phyloP scores from a whole-genome alignment of 2,888 invertebrate species.

The Parnassius smintheus region DNA sequence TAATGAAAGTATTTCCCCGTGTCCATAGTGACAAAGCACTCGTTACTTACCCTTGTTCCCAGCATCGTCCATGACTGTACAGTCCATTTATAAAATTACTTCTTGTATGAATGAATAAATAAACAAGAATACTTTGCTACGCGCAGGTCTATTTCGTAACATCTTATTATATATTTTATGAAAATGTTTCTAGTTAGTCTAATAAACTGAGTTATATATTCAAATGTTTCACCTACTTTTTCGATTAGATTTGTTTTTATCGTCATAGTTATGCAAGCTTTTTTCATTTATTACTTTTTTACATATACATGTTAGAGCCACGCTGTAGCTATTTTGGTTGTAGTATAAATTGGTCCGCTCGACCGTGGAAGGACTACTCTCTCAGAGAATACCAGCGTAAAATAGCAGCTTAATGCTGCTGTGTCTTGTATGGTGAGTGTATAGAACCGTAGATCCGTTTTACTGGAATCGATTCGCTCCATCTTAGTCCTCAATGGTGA shows the following conservation, averaged over 20 bases:
- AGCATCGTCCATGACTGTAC: neutral
- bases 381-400: no score
- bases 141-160: constrained; percentile 23
- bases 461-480: no score
- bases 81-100: constrained; percentile 59
- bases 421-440: no score
- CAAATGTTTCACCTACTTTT: constrained; percentile 6
- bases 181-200: constrained; percentile 11
- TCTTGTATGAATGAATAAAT: constrained; percentile 47
- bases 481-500: no score
- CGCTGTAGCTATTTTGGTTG: no score
- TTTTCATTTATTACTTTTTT: neutral
- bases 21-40: constrained; percentile 24
- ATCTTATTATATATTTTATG: constrained; percentile 14
- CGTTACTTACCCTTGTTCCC: constrained; percentile 1
- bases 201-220: neutral
- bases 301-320: no score
- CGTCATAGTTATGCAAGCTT: neutral
- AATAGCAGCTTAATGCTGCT: no score
- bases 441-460: no score
- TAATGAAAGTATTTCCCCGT: constrained; percentile 26
- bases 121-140: constrained; percentile 41
- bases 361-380: no score
- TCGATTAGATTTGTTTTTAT: constrained; percentile 1
- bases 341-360: no score